Evolutionary conservation across 2,888 invertebrate species (phyloP), one percentile per base, ranked within the genome.

Genomic region (Colletes collaris): DNA sequence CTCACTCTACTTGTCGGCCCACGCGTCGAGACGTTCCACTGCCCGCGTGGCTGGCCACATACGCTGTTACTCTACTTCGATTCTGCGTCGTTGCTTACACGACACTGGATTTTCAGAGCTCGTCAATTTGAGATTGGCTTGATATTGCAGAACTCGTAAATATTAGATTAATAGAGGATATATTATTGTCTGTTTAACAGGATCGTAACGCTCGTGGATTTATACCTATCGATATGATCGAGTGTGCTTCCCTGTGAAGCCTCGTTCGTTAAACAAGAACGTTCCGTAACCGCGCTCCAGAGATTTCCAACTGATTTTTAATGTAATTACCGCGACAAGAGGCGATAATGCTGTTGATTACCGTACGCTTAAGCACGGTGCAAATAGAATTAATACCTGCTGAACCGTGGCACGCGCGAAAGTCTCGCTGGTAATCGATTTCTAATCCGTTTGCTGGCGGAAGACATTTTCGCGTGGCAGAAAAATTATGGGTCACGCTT

Each of bases 311-410:
- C 6, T 59, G 67, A 74, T 74, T 72, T 68, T 78, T 68, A 68
- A 77, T 19, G 19, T 5, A 50, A 37, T 72, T 67, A 55, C 37
- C 7, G 49, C 16, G 60, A 64, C 66, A 65, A 60, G 13, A 49
- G 40, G 10, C 56, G 50, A 16, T 69, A 78, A 75, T 60, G 59
- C 35, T 50, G 64, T 68, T 55, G 75, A 75, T 75, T 65, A 60
- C 44, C 49, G 58, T 19, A 44, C 56, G 27, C 46, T 78, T 78
- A 59, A 78, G 16, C 16, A 35, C 0, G 6, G 27, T 8, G 50
- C 53, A 56, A 68, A 72, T 59, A 44, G 44, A 67, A 67, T 77
- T 68, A 68, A 46, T 55, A 40, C 40, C 5, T 53, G 44, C 49
- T 55, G 46, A 71, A 53, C 44, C 13, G n/a, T 27, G 6, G 16